Conservation (phyloP, 2,888 invertebrate genomes). For the Caenorhabditis zanzibari region DNA sequence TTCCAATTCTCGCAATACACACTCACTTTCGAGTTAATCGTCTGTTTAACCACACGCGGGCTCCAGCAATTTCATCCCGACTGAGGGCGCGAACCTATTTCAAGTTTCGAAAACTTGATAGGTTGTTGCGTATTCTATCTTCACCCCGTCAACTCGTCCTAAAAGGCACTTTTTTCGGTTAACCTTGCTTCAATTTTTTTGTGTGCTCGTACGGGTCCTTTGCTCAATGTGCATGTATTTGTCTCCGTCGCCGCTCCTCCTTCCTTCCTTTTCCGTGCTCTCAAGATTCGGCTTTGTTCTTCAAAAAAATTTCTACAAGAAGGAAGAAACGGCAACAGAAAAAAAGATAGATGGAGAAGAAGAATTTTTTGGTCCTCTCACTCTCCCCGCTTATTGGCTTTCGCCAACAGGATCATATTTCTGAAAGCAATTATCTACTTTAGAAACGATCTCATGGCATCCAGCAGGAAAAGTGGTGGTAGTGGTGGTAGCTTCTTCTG, state of each 20-base stretch:
- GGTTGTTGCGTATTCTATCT: slow-evolving; percentile 60
- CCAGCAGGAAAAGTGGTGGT: slow-evolving; percentile 36
- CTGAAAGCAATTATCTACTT: slow-evolving; percentile 62
- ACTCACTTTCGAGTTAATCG: slow-evolving; percentile 33
- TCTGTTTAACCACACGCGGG: slow-evolving; percentile 25
- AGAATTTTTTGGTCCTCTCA: slow-evolving; percentile 38
- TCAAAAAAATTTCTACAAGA: slow-evolving; percentile 45
- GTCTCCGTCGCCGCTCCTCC: slow-evolving; percentile 28
- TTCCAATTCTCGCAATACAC: slow-evolving; percentile 28
- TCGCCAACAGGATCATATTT: slow-evolving; percentile 61
- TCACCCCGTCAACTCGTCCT: slow-evolving; percentile 45
- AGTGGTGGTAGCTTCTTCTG: slow-evolving; percentile 43
- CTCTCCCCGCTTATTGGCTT: slow-evolving; percentile 50
- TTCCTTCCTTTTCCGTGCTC: slow-evolving; percentile 29
- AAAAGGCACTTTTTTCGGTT: slow-evolving; percentile 32
- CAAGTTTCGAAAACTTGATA: slow-evolving; percentile 49
- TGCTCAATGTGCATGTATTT: slow-evolving; percentile 39
- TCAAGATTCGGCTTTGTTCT: slow-evolving; percentile 50
- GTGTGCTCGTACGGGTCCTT: slow-evolving; percentile 27
- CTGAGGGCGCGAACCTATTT: slow-evolving; percentile 20
- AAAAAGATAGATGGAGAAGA: slow-evolving; percentile 41
- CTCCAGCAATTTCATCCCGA: background rate
- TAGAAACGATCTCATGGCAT: slow-evolving; percentile 51
- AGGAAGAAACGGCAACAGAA: slow-evolving; percentile 5
- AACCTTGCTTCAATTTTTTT: slow-evolving; percentile 54